Base-by-base conservation (phyloP, 2,113 vertebrate species). In the Thermophis baileyi region DNA sequence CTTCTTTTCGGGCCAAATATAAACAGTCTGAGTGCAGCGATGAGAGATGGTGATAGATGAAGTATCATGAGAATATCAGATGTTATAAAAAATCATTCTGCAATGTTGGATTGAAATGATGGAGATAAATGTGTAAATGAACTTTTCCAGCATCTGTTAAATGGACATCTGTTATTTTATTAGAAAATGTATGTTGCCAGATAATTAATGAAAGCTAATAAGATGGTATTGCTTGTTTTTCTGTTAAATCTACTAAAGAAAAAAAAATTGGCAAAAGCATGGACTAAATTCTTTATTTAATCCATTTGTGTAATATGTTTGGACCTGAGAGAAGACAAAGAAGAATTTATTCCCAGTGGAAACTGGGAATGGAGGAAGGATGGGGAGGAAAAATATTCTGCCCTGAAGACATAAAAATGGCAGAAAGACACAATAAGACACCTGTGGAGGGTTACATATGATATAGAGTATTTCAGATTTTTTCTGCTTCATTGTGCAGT, bases 321-420 rank as follows among this genome's bases (percentile, higher is more conserved):
- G 95, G 95, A 94, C 27, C 92, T 92, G 95, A 95, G 96, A 96
- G 92, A 90, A 93, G 91, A 93, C 93, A 93, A 95, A 95, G 92
- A 90, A 95, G 90, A 94, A 92, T 96, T 95, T 96, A 94, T 60
- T 95, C 95, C 69, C 89, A 81, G 5, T 53, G 63, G 47, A 90
- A 90, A 81, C 3, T 35, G 27, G 40, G 81, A 16, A 12, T 44
- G 69, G 16, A 27, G 8, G 6, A 27, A 12, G 74, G 1, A 60
- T 87, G 94, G 90, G 69, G 9, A 91, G 91, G 88, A 87, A 91
- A 93, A 94, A 90, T 94, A 96, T 87, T 91, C 47, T 63, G 93
- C 54, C 89, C 91, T 8, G 89, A 69, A 93, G 95, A 94, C 51
- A 92, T 85, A 92, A 95, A 94, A 93, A 92, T 94, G 53, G 54